These are phyloP conservation scores for Porites lutea DNA, from an alignment of 64 coral and sea anemone genomes.

Conservation along the genomic window DNA sequence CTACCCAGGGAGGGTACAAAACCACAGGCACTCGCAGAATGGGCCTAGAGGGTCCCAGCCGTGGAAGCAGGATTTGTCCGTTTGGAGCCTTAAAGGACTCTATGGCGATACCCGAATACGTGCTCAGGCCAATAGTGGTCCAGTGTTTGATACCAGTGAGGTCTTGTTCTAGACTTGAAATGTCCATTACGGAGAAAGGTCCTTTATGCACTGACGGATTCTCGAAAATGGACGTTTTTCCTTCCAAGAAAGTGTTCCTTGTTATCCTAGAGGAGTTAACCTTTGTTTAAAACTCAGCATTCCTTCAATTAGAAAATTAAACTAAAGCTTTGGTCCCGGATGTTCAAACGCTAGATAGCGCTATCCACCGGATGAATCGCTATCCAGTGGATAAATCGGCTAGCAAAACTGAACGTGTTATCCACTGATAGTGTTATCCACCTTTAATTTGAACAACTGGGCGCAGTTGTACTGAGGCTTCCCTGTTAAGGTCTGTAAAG, in stretches of 20 bases:
- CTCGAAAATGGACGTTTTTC: neutral
- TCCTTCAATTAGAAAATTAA: no score
- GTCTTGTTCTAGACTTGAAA: slow-evolving; percentile 21
- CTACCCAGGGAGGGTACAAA: slow-evolving; percentile 31
- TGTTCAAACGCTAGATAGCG: no score
- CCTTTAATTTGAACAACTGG: no score
- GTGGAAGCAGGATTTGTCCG: neutral
- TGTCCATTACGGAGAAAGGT: slow-evolving; percentile 7
- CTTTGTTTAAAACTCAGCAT: neutral
- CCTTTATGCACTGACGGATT: neutral
- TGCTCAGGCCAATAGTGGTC: slow-evolving; percentile 34
- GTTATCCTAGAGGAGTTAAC: neutral
- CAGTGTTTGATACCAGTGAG: slow-evolving; percentile 18
- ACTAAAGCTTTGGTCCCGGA: no score
- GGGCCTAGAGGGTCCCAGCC: neutral
- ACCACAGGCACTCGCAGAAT: slow-evolving; percentile 43
- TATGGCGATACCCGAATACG: slow-evolving; percentile 42
- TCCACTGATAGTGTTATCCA: no score
- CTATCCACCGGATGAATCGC: no score
- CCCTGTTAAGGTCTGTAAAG: no score
- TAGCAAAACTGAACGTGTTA: no score
- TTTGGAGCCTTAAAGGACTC: slow-evolving; percentile 25
- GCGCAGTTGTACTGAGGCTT: no score
- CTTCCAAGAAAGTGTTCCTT: neutral
- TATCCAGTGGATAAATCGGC: no score